Percentiles rank a stretch among this genome's conserved stretches.
phyloP scores from a whole-genome alignment of 2,797 vertebrate species.

The Sebastes hopkinsi region DNA sequence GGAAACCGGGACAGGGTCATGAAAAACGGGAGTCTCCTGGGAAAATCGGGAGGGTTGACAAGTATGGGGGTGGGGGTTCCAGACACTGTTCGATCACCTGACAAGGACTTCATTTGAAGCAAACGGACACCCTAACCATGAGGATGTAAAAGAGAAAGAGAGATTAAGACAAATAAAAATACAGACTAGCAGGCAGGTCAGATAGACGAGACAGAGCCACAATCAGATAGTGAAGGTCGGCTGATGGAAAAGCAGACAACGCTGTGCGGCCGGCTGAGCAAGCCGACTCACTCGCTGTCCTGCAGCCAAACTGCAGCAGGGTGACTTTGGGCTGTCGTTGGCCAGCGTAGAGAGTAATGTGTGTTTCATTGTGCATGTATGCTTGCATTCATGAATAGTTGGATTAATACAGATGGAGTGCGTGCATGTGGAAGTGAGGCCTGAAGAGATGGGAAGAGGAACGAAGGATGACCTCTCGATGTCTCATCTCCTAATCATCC shows the following conservation, averaged over 20 bases:
- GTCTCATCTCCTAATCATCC: constrained; percentile 54
- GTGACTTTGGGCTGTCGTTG: constrained; percentile 40
- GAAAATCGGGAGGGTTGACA: too few relatives aligned
- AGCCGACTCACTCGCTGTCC: constrained; percentile 65
- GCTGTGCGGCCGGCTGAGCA: constrained; percentile 30
- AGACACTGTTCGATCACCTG: not conserved
- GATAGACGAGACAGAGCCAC: constrained; percentile 14
- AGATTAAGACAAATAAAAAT: constrained; percentile 8
- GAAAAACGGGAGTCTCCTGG: too few relatives aligned
- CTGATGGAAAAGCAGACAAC: constrained; percentile 49
- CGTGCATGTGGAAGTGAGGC: constrained; percentile 35
- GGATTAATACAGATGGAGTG: constrained; percentile 42
- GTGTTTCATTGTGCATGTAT: constrained; percentile 42
- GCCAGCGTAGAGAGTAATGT: constrained; percentile 20
- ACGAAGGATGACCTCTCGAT: constrained; percentile 32
- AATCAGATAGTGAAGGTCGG: constrained; percentile 24
- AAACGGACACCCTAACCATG: not conserved
- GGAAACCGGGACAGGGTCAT: too few relatives aligned
- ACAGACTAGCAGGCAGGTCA: not conserved
- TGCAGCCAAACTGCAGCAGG: constrained; percentile 53
- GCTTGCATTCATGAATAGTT: constrained; percentile 27
- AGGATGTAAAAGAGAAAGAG: not conserved
- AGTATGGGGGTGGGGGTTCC: not conserved
- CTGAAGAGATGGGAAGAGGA: constrained; percentile 18
- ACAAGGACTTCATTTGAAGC: not conserved